phyloP scores from a whole-genome alignment of 2,113 vertebrate species.

The Nestor notabilis region DNA sequence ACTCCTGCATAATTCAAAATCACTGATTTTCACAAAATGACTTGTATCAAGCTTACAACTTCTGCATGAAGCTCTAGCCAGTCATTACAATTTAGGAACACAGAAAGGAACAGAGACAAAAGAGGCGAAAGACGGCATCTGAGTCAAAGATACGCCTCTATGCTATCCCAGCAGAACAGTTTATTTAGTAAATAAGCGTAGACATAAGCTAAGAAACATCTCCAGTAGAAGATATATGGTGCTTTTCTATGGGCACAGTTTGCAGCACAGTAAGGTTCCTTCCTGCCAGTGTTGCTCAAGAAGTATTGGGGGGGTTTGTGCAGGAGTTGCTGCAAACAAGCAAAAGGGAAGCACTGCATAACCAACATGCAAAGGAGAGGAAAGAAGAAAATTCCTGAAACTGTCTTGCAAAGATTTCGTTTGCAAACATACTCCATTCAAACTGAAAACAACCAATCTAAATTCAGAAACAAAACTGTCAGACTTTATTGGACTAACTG shows the following conservation, averaged over 20 bases:
- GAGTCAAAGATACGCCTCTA: background rate
- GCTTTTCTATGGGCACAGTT: background rate
- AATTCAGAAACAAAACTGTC: background rate
- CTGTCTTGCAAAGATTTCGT: background rate
- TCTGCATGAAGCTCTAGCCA: background rate
- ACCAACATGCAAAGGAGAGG: background rate
- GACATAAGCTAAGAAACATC: background rate
- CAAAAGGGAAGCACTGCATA: background rate
- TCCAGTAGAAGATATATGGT: background rate
- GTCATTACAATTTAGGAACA: background rate
- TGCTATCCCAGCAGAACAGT: background rate
- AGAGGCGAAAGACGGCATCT: background rate
- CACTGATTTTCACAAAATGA: background rate
- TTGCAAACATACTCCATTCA: background rate
- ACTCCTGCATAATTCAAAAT: background rate
- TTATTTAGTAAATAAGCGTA: background rate
- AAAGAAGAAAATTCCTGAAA: background rate
- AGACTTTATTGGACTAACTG: background rate
- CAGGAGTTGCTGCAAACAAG: background rate
- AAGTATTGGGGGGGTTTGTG: background rate
- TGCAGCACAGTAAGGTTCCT: background rate
- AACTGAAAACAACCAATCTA: background rate
- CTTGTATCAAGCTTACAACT: background rate
- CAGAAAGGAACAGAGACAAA: background rate
- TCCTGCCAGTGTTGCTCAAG: background rate